These are phyloP conservation scores for Brassicogethes aeneus DNA, from an alignment of 2,888 invertebrate genomes.

Conservation along the genomic window DNA sequence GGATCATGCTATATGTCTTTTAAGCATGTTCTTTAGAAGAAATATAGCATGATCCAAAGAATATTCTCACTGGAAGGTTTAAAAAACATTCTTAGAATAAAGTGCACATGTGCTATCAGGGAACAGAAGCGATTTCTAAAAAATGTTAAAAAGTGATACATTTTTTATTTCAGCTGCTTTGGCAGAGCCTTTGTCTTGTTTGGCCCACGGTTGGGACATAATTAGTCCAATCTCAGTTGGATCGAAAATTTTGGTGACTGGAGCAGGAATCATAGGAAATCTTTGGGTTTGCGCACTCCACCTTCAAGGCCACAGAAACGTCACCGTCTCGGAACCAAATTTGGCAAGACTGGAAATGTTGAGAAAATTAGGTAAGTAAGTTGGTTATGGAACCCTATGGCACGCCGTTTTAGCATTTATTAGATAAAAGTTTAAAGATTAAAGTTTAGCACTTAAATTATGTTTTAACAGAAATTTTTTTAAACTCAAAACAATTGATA, in stretches of 20 bases:
- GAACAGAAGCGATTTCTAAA: background rate
- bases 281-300: slow-evolving; percentile 59
- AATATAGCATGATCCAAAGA: no score
- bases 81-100: no score
- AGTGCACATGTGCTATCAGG: no score
- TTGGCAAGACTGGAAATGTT: slow-evolving; percentile 42
- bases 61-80: no score
- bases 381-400: slow-evolving; percentile 2
- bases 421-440: no score
- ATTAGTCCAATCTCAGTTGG: slow-evolving; percentile 54
- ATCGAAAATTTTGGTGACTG: slow-evolving; percentile 52
- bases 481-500: no score
- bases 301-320: slow-evolving; percentile 58
- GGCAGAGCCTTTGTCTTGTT: slow-evolving; percentile 61
- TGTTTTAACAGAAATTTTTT: no score
- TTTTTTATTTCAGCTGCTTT: slow-evolving; percentile 46
- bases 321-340: slow-evolving; percentile 61
- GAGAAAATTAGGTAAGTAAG: slow-evolving; percentile 45
- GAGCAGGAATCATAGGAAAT: slow-evolving; percentile 67
- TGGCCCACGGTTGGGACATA: slow-evolving; percentile 59
- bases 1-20: no score
- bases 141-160: background rate
- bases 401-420: no score
- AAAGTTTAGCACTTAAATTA: no score
- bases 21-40: no score